Percentiles rank a stretch among this genome's conserved stretches.
Evolutionary conservation across 2,113 vertebrate genomes (phyloP).

Genomic region (Vulpes ferrilata): DNA sequence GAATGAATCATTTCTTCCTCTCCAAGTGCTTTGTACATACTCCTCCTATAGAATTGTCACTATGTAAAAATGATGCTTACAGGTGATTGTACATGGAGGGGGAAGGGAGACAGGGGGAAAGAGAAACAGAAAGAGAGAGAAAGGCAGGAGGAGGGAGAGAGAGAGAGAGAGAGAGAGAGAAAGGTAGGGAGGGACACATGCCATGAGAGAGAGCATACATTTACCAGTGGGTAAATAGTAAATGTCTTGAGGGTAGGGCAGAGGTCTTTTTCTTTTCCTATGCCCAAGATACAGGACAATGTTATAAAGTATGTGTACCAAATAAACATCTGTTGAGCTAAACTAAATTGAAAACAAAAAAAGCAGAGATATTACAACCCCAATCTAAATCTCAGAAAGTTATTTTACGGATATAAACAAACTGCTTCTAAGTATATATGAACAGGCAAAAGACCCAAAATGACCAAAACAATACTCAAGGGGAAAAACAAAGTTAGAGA

Average conservation of each 20-base stretch:
- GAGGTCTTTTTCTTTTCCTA: not conserved
- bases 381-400: not conserved
- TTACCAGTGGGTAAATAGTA: not conserved
- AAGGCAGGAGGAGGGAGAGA: not conserved
- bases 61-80: not conserved
- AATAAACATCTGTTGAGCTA: conserved; percentile 11
- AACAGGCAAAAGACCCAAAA: not conserved
- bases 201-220: not conserved
- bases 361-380: not conserved
- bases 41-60: not conserved
- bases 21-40: not conserved
- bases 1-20: not conserved
- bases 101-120: not conserved
- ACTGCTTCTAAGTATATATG: not conserved
- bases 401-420: not conserved
- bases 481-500: not conserved
- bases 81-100: too few species aligned
- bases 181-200: not conserved
- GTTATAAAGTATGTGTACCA: not conserved
- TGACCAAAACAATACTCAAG: not conserved
- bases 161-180: not conserved
- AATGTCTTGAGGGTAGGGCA: not conserved
- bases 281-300: not conserved
- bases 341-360: not conserved
- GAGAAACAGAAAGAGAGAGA: not conserved